A percentile compares a stretch with the other conserved stretches of the same genome.
These are phyloP conservation scores for Trachythela sp. DNA, from an alignment of 64 coral and sea anemone genomes.

Conservation along the genomic window DNA sequence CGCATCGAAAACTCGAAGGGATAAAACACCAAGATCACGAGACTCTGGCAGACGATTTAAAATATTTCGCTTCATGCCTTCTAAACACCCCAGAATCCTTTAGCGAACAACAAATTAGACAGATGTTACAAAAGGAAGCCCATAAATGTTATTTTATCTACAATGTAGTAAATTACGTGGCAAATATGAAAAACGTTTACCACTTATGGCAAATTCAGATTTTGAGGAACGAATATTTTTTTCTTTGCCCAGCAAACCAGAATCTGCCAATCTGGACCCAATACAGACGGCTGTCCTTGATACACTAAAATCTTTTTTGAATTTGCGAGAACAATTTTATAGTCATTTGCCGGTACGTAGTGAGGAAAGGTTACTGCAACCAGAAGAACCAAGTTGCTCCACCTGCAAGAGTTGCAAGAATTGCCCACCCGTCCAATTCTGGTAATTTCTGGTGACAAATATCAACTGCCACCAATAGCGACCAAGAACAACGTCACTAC, in stretches of 20 bases:
- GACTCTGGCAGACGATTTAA: neutral
- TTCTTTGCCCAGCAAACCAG: neutral
- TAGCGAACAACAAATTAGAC: neutral
- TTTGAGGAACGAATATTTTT: conserved; percentile 10
- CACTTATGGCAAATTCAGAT: conserved; percentile 1
- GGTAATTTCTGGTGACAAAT: conserved; percentile 48
- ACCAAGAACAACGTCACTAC: neutral
- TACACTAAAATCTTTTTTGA: neutral
- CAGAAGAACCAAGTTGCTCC: neutral
- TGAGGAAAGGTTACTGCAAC: neutral
- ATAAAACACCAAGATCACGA: conserved; percentile 28
- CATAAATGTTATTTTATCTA: conserved; percentile 12
- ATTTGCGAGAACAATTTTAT: neutral
- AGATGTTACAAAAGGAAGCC: neutral
- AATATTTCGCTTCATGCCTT: conserved; percentile 23
- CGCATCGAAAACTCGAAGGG: neutral
- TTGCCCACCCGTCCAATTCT: conserved; percentile 19
- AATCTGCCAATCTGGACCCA: neutral
- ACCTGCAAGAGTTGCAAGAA: neutral
- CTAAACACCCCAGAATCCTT: neutral
- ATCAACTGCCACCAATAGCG: conserved; percentile 39
- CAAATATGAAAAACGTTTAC: neutral
- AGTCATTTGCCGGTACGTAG: neutral
- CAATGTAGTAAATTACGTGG: conserved; percentile 7
- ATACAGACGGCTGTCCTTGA: neutral